Conservation (phyloP, 2,888 invertebrate genomes). For the Nipponacmea schrenckii region DNA sequence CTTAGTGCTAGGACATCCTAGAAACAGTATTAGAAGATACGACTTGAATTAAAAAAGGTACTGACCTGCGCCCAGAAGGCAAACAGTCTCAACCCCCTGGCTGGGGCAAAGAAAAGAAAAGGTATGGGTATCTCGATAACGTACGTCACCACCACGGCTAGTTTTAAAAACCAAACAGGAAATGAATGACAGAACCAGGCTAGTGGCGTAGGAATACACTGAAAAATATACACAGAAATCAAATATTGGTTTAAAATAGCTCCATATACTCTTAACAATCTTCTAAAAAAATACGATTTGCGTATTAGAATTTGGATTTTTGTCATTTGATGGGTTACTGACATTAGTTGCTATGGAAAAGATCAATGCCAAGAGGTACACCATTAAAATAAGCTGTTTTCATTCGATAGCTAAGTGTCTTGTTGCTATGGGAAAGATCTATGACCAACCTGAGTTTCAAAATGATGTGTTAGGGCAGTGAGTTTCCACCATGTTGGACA, state of each 20-base stretch:
- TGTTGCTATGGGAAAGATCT: too few species aligned
- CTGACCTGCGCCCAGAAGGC: slow-evolving; percentile 77
- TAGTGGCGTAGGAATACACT: slow-evolving; percentile 79
- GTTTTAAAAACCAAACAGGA: slow-evolving; percentile 76
- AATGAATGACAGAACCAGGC: slow-evolving; percentile 80
- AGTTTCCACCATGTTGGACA: slow-evolving; percentile 84
- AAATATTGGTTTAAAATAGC: too few species aligned
- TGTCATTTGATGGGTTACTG: too few species aligned
- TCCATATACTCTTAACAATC: background rate
- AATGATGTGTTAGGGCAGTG: slow-evolving; percentile 74
- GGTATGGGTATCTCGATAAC: slow-evolving; percentile 77
- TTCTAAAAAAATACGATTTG: background rate
- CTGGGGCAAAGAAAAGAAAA: slow-evolving; percentile 79
- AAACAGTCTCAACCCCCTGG: slow-evolving; percentile 74
- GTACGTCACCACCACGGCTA: slow-evolving; percentile 74
- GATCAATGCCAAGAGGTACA: too few species aligned
- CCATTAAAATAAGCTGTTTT: too few species aligned
- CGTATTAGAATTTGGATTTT: background rate
- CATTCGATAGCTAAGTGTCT: too few species aligned
- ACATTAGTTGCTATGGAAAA: too few species aligned
- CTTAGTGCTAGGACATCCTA: too few species aligned
- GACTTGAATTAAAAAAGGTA: slow-evolving; percentile 18
- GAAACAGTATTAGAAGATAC: too few species aligned
- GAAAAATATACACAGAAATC: too few species aligned
- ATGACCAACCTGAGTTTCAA: slow-evolving; percentile 73